phyloP scores from a whole-genome alignment of 1,140 invertebrate species.

The Holotrichia oblita region DNA sequence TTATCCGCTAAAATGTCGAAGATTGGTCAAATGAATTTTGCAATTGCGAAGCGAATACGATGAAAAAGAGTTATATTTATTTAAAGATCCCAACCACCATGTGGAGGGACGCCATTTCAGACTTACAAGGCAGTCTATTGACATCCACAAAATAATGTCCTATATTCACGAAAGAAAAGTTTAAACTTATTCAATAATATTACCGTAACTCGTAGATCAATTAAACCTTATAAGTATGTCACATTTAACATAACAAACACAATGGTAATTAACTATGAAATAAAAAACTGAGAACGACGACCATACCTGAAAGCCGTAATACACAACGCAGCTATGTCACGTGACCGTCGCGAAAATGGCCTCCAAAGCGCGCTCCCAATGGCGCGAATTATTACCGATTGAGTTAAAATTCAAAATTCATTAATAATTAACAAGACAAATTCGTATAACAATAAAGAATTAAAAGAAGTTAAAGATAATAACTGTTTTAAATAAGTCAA shows the following conservation, averaged over 20 bases:
- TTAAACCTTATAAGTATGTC: constrained; percentile 5
- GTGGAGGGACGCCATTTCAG: constrained; percentile 61
- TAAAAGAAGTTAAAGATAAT: background rate
- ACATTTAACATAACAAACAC: constrained; percentile 40
- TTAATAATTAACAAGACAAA: background rate
- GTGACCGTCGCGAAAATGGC: constrained; percentile 51
- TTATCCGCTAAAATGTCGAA: background rate
- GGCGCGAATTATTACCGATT: constrained; percentile 36
- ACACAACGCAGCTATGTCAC: constrained; percentile 51
- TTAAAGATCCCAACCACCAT: constrained; percentile 53
- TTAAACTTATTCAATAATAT: background rate
- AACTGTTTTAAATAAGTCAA: constrained; percentile 2
- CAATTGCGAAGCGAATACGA: constrained; percentile 5
- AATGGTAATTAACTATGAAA: constrained; percentile 33
- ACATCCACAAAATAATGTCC: constrained; percentile 47
- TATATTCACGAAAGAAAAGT: constrained; percentile 22
- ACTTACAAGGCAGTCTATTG: constrained; percentile 51
- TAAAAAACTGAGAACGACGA: constrained; percentile 31
- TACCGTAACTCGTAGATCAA: background rate
- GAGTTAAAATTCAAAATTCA: constrained; percentile 9
- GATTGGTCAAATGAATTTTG: background rate
- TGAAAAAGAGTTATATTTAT: constrained; percentile 34
- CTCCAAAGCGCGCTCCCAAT: constrained; percentile 36
- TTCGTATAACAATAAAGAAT: background rate
- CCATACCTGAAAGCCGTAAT: constrained; percentile 52